Evolutionary conservation across 2,797 vertebrate genomes (phyloP).

Genomic region (Euphonia xanthogaster): DNA sequence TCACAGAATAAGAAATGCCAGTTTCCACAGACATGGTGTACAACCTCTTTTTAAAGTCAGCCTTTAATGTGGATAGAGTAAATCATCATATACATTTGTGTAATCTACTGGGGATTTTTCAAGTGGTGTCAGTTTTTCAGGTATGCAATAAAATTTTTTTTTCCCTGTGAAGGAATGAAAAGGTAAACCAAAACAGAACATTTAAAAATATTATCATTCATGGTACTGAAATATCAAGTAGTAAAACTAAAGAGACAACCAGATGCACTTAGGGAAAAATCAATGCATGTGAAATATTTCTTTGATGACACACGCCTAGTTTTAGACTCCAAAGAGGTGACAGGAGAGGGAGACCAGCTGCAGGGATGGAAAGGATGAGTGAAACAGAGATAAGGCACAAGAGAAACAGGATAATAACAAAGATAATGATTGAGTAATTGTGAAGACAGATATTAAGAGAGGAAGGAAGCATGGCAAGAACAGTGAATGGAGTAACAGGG

Average conservation of each 20-base stretch:
- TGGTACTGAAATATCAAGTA: constrained; percentile 32
- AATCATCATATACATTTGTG: neutral
- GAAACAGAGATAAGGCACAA: constrained; percentile 5
- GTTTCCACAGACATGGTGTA: neutral
- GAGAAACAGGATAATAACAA: constrained; percentile 35
- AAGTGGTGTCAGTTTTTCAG: neutral
- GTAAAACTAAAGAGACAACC: constrained; percentile 34
- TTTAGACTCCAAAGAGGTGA: constrained; percentile 38
- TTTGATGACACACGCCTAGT: constrained; percentile 22
- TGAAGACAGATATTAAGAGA: constrained; percentile 40
- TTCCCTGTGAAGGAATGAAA: neutral
- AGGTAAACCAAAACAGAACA: neutral
- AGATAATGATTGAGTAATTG: constrained; percentile 34
- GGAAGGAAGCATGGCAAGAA: constrained; percentile 25
- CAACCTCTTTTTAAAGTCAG: neutral
- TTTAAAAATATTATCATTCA: neutral
- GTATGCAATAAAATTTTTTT: neutral
- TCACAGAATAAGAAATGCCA: neutral
- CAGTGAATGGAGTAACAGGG: neutral
- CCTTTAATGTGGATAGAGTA: constrained; percentile 4
- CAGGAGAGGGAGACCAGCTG: constrained; percentile 39
- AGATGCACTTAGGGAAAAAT: constrained; percentile 39
- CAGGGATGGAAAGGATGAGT: constrained; percentile 38
- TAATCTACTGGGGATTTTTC: neutral
- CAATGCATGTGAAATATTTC: neutral